Evolutionary conservation across 37 sponge, comb jelly and placozoan genomes (phyloP).

Genomic region (Cliona cf. orientalis): DNA sequence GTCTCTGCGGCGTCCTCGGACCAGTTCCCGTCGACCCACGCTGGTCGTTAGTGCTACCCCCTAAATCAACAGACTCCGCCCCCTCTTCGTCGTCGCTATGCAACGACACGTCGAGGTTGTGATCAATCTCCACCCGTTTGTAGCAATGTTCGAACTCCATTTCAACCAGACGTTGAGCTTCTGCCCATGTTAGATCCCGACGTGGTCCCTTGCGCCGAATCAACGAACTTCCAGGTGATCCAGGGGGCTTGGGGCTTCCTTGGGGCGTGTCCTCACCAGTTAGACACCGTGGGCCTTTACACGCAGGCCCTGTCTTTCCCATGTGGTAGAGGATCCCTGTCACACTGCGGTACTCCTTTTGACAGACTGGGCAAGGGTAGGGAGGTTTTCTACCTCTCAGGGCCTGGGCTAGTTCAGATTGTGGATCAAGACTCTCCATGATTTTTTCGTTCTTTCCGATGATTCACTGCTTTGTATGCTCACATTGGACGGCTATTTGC

Average conservation of each 20-base stretch:
- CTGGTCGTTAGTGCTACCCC: background rate
- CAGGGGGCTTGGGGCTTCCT: constrained; percentile 14
- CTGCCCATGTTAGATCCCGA: constrained; percentile 82
- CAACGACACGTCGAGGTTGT: constrained; percentile 23
- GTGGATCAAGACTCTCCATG: background rate
- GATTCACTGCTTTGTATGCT: too few relatives aligned
- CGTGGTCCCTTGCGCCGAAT: constrained; percentile 38
- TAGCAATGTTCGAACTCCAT: constrained; percentile 65
- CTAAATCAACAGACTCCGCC: background rate
- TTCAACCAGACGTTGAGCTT: constrained; percentile 82
- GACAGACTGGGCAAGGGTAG: constrained; percentile 67
- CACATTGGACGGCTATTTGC: too few relatives aligned
- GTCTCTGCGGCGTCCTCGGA: constrained; percentile 19
- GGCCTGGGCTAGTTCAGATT: constrained; percentile 4
- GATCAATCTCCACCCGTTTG: constrained; percentile 70
- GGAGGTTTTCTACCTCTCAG: constrained; percentile 60
- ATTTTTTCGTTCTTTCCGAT: background rate
- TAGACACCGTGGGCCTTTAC: constrained; percentile 52
- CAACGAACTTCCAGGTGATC: constrained; percentile 1
- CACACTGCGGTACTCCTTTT: constrained; percentile 63
- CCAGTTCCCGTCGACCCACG: background rate
- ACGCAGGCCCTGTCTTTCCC: constrained; percentile 43
- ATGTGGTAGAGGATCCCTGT: constrained; percentile 82
- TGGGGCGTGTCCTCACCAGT: constrained; percentile 20
- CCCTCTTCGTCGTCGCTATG: constrained; percentile 28